Evolutionary conservation across 2,113 vertebrate species (phyloP).

Genomic region (Tapirus terrestris): DNA sequence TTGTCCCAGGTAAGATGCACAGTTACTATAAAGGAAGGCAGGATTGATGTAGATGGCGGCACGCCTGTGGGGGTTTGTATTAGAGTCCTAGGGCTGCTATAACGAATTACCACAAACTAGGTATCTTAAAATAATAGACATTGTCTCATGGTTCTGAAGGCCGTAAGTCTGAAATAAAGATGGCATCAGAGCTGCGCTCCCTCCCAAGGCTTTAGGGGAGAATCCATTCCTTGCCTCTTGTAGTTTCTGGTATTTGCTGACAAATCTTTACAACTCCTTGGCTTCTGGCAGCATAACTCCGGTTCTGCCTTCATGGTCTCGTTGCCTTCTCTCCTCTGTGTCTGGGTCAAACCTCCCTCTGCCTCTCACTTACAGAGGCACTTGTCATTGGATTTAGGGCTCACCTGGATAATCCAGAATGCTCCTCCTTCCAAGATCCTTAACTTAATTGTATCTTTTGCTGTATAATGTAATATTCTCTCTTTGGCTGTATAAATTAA

Average conservation of each 20-base stretch:
- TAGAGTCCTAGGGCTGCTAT: neutral
- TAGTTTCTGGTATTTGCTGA: neutral
- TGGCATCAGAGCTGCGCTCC: neutral
- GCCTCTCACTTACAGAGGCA: neutral
- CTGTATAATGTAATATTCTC: neutral
- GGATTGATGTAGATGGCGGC: neutral
- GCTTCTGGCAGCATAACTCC: neutral
- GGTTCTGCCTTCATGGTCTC: fast-evolving
- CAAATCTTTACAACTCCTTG: neutral
- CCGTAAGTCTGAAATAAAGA: neutral
- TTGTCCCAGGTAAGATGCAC: constrained; percentile 82
- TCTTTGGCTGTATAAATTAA: neutral
- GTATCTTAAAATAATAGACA: neutral
- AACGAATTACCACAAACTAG: neutral
- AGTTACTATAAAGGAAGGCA: neutral
- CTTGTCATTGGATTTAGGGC: neutral
- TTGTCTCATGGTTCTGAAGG: neutral
- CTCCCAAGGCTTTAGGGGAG: neutral
- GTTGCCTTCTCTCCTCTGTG: neutral
- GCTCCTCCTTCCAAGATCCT: neutral
- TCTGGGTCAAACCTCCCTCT: neutral
- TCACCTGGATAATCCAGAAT: neutral
- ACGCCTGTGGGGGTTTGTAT: fast-evolving
- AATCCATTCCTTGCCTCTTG: neutral
- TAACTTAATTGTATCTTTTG: neutral